A percentile compares a stretch with the other conserved stretches of the same genome.
Conservation (phyloP, 2,888 invertebrate species). For the Lithophane semibrunnea region DNA sequence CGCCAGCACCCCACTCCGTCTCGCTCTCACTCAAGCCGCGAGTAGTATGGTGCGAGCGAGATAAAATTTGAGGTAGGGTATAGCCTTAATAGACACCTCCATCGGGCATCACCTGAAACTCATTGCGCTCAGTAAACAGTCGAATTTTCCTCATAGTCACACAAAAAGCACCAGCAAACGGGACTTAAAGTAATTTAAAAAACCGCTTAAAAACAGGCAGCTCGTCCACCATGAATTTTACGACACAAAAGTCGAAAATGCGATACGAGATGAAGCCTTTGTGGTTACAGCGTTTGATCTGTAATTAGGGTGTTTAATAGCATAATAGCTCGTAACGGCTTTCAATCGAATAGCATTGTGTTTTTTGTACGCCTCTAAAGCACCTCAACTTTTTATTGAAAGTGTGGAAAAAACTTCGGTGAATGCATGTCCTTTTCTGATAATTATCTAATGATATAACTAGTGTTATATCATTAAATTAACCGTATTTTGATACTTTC, state of each 20-base stretch:
- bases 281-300: slow-evolving; percentile 88
- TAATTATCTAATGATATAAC: slow-evolving; percentile 72
- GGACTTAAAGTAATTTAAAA: slow-evolving; percentile 80
- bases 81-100: too few relatives aligned
- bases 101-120: not conserved
- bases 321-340: slow-evolving; percentile 87
- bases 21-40: too few relatives aligned
- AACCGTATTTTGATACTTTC: slow-evolving; percentile 53
- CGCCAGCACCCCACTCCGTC: too few relatives aligned
- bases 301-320: slow-evolving; percentile 88
- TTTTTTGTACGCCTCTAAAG: slow-evolving; percentile 76
- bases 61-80: too few relatives aligned
- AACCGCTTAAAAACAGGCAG: slow-evolving; percentile 80
- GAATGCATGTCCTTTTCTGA: slow-evolving; percentile 75
- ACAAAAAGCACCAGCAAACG: slow-evolving; percentile 62
- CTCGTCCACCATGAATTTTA: slow-evolving; percentile 80
- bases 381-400: slow-evolving; percentile 75
- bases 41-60: too few relatives aligned
- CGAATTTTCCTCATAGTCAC: slow-evolving; percentile 28
- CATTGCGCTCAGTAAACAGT: slow-evolving; percentile 41
- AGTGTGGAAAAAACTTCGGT: slow-evolving; percentile 75
- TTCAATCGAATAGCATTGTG: slow-evolving; percentile 83
- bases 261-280: slow-evolving; percentile 84
- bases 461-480: slow-evolving; percentile 54
- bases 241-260: slow-evolving; percentile 84